These are phyloP conservation scores for Antedon mediterranea DNA, from an alignment of 53 echinoderm and acorn worm genomes.

Conservation along the genomic window DNA sequence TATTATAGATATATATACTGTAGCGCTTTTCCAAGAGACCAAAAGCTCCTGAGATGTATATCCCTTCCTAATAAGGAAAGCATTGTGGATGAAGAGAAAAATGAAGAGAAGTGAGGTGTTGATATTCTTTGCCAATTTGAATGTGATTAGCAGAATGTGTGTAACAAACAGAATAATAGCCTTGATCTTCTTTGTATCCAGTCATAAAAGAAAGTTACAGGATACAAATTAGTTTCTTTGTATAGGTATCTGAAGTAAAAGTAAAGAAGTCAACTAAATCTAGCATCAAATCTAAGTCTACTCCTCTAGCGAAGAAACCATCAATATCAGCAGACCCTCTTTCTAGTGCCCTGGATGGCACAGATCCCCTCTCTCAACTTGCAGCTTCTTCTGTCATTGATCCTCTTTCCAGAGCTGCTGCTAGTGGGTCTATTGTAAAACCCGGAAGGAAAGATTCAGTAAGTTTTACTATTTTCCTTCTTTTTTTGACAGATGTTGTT, in stretches of 20 bases:
- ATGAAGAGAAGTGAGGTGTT: too few relatives aligned
- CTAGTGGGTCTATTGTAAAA: not conserved
- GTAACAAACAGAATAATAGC: too few relatives aligned
- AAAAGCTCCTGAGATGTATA: too few relatives aligned
- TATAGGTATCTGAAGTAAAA: constrained; percentile 42
- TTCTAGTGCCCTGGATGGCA: constrained; percentile 63
- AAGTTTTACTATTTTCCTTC: not conserved
- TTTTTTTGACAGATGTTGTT: too few relatives aligned
- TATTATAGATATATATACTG: too few relatives aligned
- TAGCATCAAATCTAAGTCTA: constrained; percentile 17
- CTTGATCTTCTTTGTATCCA: too few relatives aligned
- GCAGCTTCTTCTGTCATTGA: constrained; percentile 63
- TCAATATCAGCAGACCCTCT: constrained; percentile 44
- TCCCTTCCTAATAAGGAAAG: too few relatives aligned
- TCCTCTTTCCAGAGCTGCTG: constrained; percentile 27
- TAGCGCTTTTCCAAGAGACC: too few relatives aligned
- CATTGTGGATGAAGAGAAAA: too few relatives aligned
- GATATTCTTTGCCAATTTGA: too few relatives aligned
- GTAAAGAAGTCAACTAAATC: constrained; percentile 38
- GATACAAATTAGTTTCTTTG: not conserved
- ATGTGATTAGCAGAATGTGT: too few relatives aligned
- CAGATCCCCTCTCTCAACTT: constrained; percentile 82
- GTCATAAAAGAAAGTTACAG: too few relatives aligned
- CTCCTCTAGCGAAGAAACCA: constrained; percentile 2
- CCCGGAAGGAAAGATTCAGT: constrained; percentile 26